Percentiles rank a stretch among this genome's conserved stretches.
Evolutionary conservation across 2,797 vertebrate genomes (phyloP).

Genomic region (Ctenochaetus hawaiiensis): DNA sequence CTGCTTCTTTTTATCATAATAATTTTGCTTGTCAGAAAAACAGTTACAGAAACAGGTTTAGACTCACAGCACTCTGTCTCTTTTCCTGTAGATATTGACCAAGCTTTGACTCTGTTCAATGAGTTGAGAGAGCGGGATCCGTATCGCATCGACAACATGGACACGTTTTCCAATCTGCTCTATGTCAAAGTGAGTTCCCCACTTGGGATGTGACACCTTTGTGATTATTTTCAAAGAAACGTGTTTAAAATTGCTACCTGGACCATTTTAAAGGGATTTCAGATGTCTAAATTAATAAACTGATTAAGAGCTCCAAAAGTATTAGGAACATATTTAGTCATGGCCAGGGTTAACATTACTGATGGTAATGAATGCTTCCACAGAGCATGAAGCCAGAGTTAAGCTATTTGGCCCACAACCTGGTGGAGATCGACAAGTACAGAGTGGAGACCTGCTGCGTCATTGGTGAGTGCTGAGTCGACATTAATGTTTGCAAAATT

Average conservation of each 20-base stretch:
- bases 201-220: background rate
- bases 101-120: slow-evolving; percentile 96
- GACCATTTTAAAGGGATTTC: background rate
- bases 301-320: background rate
- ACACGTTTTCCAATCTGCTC: slow-evolving; percentile 97
- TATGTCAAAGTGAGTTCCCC: slow-evolving; percentile 93
- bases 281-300: background rate
- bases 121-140: slow-evolving; percentile 96
- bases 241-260: background rate
- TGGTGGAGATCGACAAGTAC: slow-evolving; percentile 99
- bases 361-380: slow-evolving; percentile 24
- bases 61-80: slow-evolving; percentile 1
- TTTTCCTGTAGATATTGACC: slow-evolving; percentile 92
- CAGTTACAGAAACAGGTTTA: background rate
- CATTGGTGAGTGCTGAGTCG: slow-evolving; percentile 86
- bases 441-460: slow-evolving; percentile 99
- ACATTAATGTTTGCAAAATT: background rate
- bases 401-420: slow-evolving; percentile 97
- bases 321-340: background rate
- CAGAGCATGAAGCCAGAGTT: slow-evolving; percentile 99
- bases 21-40: background rate
- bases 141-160: slow-evolving; percentile 99
- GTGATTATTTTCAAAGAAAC: background rate
- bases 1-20: background rate
- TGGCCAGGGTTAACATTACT: background rate